A percentile compares a stretch with the other conserved stretches of the same genome.
Evolutionary conservation across 23 tunicate species (phyloP).

Genomic region (Trididemnum nubilum): DNA sequence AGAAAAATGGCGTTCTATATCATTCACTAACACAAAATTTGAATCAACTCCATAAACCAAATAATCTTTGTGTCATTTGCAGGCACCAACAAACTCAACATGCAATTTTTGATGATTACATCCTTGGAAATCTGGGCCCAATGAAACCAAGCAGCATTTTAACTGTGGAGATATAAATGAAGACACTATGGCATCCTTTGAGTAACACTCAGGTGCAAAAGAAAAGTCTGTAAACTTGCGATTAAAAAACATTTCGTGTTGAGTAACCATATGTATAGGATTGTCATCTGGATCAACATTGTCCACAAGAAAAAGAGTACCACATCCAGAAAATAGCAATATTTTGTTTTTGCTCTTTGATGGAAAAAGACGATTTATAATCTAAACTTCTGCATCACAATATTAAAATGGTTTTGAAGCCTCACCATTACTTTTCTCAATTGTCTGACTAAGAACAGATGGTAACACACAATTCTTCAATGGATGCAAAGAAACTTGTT

Average conservation of each 20-base stretch:
- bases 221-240: slow-evolving; percentile 3
- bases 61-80: slow-evolving; percentile 13
- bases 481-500: not conserved
- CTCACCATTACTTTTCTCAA: no score
- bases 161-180: not conserved
- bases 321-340: not conserved
- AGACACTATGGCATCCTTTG: not conserved
- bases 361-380: not conserved
- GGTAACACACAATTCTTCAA: no score
- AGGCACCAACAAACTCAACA: not conserved
- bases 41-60: slow-evolving; percentile 1
- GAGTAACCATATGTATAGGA: not conserved
- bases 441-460: not conserved
- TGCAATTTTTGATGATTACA: not conserved
- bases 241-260: not conserved
- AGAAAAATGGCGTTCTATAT: slow-evolving; percentile 13
- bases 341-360: not conserved
- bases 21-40: not conserved
- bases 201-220: not conserved
- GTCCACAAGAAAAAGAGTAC: not conserved
- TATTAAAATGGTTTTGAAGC: not conserved
- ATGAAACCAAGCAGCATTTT: not conserved
- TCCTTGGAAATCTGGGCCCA: not conserved
- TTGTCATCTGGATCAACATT: not conserved
- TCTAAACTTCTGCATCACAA: not conserved